Conservation (phyloP, 2,888 invertebrate species). For the Scaptomyza parva region DNA sequence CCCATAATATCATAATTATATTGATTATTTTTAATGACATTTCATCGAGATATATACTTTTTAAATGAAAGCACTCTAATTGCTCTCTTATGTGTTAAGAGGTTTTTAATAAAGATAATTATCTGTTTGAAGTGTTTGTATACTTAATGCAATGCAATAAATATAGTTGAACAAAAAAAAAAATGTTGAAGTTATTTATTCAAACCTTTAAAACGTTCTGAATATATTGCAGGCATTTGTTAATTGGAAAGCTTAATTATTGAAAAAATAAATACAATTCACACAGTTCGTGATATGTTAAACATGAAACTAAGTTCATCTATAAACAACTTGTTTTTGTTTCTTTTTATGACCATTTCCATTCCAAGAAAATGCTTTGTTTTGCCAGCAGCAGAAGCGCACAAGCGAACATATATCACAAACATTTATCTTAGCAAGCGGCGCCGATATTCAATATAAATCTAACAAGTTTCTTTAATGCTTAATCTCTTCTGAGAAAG, state of each 20-base stretch:
- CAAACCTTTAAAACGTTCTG: too few species aligned
- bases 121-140: too few species aligned
- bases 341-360: conserved; percentile 25
- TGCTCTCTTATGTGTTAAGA: neutral
- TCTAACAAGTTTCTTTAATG: neutral
- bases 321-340: conserved; percentile 23
- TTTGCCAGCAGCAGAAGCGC: neutral
- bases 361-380: conserved; percentile 13
- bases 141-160: too few species aligned
- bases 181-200: too few species aligned
- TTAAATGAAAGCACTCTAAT: neutral
- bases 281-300: conserved; percentile 9
- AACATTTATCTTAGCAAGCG: conserved; percentile 1
- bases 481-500: neutral
- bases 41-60: neutral
- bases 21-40: neutral
- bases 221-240: neutral
- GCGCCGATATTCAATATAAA: conserved; percentile 1
- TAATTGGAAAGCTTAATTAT: conserved; percentile 6
- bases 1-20: neutral
- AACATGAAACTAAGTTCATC: conserved; percentile 14
- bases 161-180: too few species aligned
- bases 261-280: conserved; percentile 18
- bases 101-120: neutral
- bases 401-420: neutral